Conservation (phyloP, 2,888 invertebrate genomes). For the Lissonota sp. region DNA sequence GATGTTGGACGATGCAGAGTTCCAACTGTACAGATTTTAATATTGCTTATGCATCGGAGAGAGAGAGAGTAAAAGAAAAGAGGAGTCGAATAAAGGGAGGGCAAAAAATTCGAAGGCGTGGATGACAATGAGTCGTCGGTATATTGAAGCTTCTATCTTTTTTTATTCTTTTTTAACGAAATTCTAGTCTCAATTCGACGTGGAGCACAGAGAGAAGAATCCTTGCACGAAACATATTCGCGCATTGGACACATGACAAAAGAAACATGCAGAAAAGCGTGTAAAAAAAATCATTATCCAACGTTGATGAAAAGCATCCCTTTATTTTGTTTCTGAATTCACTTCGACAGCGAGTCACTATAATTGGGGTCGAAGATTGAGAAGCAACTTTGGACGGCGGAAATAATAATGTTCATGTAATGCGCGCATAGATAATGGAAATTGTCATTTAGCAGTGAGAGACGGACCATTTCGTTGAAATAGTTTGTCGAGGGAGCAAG, state of each 20-base stretch:
- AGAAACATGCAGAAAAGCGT: too few relatives aligned
- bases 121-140: conserved; percentile 3
- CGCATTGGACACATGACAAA: too few relatives aligned
- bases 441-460: not conserved
- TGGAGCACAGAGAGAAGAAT: not conserved
- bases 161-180: not conserved
- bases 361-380: too few relatives aligned
- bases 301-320: too few relatives aligned
- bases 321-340: too few relatives aligned
- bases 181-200: not conserved
- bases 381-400: too few relatives aligned
- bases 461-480: conserved; percentile 26
- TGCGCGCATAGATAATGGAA: too few relatives aligned
- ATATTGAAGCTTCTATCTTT: not conserved
- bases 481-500: not conserved
- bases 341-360: too few relatives aligned
- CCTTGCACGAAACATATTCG: not conserved
- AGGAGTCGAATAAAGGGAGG: conserved; percentile 37
- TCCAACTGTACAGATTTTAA: not conserved
- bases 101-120: conserved; percentile 20
- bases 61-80: conserved; percentile 1
- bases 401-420: too few relatives aligned
- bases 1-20: not conserved
- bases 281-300: too few relatives aligned
- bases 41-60: conserved; percentile 18